Conservation (phyloP, 35 echinoderm and acorn worm genomes). For the Heliocidaris tuberculata region DNA sequence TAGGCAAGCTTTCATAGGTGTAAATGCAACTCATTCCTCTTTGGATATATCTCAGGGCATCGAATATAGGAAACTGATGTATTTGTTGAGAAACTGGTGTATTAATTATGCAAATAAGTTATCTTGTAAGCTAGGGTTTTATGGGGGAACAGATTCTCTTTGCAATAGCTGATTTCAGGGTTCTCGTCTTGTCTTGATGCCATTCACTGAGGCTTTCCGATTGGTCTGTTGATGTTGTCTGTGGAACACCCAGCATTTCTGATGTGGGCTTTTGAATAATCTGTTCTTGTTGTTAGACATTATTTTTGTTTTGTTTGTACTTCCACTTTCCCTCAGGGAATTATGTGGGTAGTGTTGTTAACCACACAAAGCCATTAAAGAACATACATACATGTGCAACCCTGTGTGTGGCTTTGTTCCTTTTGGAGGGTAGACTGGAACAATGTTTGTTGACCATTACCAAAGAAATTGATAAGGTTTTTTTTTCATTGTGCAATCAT, state of each 20-base stretch:
- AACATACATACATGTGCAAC: background rate
- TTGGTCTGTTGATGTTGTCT: background rate
- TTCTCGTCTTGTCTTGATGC: no score
- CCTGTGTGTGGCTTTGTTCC: background rate
- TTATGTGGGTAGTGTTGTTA: background rate
- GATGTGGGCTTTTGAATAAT: background rate
- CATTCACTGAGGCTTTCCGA: background rate
- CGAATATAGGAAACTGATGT: background rate
- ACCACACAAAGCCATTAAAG: background rate
- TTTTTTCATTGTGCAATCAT: no score
- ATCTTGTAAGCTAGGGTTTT: background rate
- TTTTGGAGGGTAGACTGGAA: no score
- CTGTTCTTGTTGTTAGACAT: background rate
- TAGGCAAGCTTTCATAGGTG: no score
- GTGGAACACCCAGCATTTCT: background rate
- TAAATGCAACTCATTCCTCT: background rate
- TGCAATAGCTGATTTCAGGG: no score
- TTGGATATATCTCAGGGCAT: background rate
- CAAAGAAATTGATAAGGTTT: no score
- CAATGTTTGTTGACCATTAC: no score
- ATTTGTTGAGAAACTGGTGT: background rate
- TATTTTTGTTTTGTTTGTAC: conserved; percentile 3
- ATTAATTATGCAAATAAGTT: background rate
- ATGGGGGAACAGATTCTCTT: no score
- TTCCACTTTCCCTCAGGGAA: background rate